Evolutionary conservation across 2,888 invertebrate genomes (phyloP).

Genomic region (Synergus itoensis): DNA sequence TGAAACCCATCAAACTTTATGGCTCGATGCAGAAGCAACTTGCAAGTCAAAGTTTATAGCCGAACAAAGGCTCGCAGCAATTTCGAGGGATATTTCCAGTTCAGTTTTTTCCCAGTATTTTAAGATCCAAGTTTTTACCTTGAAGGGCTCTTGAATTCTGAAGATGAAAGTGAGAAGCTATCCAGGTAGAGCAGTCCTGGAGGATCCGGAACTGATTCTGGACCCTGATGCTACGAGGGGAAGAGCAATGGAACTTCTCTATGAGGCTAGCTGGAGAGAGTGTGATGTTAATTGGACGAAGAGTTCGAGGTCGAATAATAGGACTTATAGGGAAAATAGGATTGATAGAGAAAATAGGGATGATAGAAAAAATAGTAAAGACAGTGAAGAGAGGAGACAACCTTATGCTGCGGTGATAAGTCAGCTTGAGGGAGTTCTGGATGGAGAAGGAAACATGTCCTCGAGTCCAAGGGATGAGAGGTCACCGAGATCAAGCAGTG

Average conservation of each 20-base stretch:
- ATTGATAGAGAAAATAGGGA: constrained; percentile 44
- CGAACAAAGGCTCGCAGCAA: constrained; percentile 26
- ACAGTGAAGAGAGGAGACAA: constrained; percentile 45
- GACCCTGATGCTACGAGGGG: constrained; percentile 85
- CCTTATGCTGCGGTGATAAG: constrained; percentile 67
- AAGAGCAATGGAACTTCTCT: constrained; percentile 87
- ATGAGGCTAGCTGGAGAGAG: constrained; percentile 92
- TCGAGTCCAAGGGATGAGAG: constrained; percentile 50
- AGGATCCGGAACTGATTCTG: constrained; percentile 82
- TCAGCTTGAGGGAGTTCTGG: constrained; percentile 67
- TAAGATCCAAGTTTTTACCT: background rate
- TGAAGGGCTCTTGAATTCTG: constrained; percentile 15
- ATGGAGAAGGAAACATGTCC: constrained; percentile 51
- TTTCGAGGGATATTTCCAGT: background rate
- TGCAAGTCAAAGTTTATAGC: background rate
- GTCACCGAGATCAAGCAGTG: constrained; percentile 66
- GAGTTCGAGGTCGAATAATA: constrained; percentile 49
- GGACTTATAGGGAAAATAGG: constrained; percentile 43
- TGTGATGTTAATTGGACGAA: constrained; percentile 74
- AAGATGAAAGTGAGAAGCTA: constrained; percentile 91
- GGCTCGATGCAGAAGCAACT: constrained; percentile 14
- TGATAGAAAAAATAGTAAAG: constrained; percentile 44
- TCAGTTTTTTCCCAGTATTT: background rate
- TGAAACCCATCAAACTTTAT: constrained; percentile 35
- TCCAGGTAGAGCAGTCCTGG: constrained; percentile 88